Evolutionary conservation across 2,888 invertebrate species (phyloP).

Genomic region (Boloria selene): DNA sequence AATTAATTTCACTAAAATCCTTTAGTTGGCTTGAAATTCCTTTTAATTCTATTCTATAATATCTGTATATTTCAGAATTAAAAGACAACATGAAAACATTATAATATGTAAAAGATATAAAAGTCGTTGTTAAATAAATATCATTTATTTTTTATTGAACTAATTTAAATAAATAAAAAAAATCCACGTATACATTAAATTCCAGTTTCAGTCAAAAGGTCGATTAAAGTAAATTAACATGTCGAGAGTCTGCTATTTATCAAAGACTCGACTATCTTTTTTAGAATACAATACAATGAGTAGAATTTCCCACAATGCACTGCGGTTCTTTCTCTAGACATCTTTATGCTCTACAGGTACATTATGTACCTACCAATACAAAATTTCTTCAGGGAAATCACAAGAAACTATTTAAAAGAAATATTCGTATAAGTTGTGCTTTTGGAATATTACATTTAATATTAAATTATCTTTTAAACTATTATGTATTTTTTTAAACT

Average conservation of each 20-base stretch:
- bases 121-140: no score
- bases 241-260: conserved; percentile 19
- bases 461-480: no score
- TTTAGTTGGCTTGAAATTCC: no score
- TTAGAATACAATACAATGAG: conserved; percentile 36
- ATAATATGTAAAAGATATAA: no score
- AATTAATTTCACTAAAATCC: no score
- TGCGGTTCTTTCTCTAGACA: conserved; percentile 34
- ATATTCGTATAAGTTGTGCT: background rate
- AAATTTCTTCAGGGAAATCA: conserved; percentile 21
- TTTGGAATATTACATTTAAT: no score
- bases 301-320: conserved; percentile 33
- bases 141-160: no score
- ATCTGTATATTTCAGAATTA: no score
- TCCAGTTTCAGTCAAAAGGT: background rate
- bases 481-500: no score
- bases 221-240: background rate
- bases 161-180: no score
- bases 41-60: no score
- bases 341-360: conserved; percentile 25
- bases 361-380: conserved; percentile 20
- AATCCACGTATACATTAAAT: background rate
- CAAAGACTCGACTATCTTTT: conserved; percentile 27
- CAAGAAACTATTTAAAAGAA: background rate
- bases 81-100: no score